Percentiles rank a stretch among this genome's conserved stretches.
These are phyloP conservation scores for Tuberolachnus salignus DNA, from an alignment of 2,888 invertebrate genomes.

Conservation along the genomic window DNA sequence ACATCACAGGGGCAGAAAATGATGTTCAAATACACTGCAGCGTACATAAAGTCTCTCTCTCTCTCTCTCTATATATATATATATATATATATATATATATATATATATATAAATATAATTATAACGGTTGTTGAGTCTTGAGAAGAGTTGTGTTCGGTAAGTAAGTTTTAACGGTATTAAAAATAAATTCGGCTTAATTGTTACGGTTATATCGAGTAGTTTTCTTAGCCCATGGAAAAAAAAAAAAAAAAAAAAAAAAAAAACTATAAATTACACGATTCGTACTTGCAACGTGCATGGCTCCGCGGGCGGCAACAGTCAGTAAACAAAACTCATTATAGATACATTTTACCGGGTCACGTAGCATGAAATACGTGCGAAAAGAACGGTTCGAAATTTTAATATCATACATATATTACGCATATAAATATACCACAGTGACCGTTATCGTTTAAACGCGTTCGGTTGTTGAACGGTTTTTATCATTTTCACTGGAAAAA, in stretches of 20 bases:
- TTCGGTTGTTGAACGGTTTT: slow-evolving; percentile 29
- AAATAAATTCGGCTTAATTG: neutral
- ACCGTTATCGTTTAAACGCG: slow-evolving; percentile 6
- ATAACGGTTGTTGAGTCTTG: no score
- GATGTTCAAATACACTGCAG: neutral
- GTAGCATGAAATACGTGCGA: slow-evolving; percentile 32
- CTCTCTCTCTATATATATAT: no score
- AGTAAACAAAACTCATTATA: slow-evolving; percentile 29
- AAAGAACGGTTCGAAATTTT: slow-evolving; percentile 30
- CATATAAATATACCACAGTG: neutral
- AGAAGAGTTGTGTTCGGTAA: neutral
- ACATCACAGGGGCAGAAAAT: no score
- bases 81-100: no score
- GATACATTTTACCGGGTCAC: slow-evolving; percentile 32
- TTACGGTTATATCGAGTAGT: no score
- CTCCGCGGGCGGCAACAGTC: neutral
- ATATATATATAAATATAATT: no score
- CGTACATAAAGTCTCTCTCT: no score
- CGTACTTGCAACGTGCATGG: neutral
- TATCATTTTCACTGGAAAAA: neutral
- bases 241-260: neutral
- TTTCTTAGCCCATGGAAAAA: no score
- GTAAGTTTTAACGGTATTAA: neutral
- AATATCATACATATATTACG: neutral
- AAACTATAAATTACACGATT: slow-evolving; percentile 7